These are phyloP conservation scores for Drosophila lini DNA, from an alignment of 1,140 invertebrate species.

Conservation along the genomic window DNA sequence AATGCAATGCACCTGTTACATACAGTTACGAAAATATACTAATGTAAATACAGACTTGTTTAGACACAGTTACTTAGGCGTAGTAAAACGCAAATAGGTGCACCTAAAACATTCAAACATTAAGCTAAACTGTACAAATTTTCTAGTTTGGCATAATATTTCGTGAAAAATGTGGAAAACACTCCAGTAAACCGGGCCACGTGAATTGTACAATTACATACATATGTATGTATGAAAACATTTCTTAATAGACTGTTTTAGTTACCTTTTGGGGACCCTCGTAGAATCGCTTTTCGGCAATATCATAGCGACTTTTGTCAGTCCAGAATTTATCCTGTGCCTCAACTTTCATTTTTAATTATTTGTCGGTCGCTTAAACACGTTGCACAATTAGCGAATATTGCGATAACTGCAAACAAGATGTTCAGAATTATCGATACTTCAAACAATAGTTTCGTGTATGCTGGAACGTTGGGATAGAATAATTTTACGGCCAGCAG, in stretches of 20 bases:
- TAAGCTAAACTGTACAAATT: not conserved
- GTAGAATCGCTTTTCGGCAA: constrained; percentile 86
- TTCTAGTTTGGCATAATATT: not conserved
- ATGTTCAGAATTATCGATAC: constrained; percentile 11
- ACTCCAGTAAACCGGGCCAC: constrained; percentile 21
- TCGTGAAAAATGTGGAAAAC: constrained; percentile 12
- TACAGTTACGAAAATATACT: constrained; percentile 6
- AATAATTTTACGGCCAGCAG: not conserved
- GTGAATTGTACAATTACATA: constrained; percentile 15
- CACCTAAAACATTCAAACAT: not conserved
- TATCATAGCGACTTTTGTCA: constrained; percentile 85
- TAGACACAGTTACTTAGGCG: not conserved
- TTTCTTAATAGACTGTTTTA: not conserved
- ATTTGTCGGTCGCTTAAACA: constrained; percentile 12
- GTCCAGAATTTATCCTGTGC: constrained; percentile 85
- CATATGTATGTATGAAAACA: not conserved
- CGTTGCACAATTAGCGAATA: constrained; percentile 23
- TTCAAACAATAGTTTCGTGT: not conserved
- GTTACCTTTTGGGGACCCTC: constrained; percentile 71
- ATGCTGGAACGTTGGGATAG: not conserved
- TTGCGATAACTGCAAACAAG: constrained; percentile 9
- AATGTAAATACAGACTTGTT: constrained; percentile 1
- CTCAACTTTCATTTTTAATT: constrained; percentile 43
- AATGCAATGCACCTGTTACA: constrained; percentile 26
- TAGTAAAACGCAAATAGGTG: not conserved